Percentiles rank a stretch among this genome's conserved stretches.
phyloP scores from a whole-genome alignment of 2,113 vertebrate genomes.

The Colistium nudipinnis region DNA sequence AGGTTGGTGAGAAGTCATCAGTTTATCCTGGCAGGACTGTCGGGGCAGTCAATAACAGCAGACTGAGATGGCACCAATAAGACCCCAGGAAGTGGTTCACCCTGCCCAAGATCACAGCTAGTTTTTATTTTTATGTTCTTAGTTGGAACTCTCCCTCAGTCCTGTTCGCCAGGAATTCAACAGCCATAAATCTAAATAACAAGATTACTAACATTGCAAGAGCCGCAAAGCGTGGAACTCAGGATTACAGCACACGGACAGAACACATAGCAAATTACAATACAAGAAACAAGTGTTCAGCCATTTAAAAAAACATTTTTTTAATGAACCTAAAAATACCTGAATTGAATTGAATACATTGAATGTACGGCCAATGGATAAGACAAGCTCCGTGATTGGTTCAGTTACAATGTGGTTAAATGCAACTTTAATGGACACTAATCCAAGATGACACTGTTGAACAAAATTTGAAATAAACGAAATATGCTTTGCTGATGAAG shows the following conservation, averaged over 20 bases:
- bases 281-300: too few species aligned
- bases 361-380: too few species aligned
- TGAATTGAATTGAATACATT: too few species aligned
- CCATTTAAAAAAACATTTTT: too few species aligned
- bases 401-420: too few species aligned
- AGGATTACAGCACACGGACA: too few species aligned
- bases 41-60: slow-evolving; percentile 13
- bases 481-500: not conserved
- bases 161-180: not conserved
- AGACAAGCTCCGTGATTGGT: too few species aligned
- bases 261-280: too few species aligned
- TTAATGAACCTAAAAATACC: too few species aligned
- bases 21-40: slow-evolving; percentile 70
- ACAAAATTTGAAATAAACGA: not conserved
- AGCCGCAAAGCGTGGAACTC: not conserved
- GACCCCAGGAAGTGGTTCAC: slow-evolving; percentile 5
- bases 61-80: slow-evolving; percentile 40
- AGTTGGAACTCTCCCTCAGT: slow-evolving; percentile 4
- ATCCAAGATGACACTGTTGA: not conserved
- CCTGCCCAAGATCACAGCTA: not conserved
- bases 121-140: not conserved
- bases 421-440: not conserved
- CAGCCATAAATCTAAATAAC: not conserved
- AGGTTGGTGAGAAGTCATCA: slow-evolving; percentile 67
- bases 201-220: not conserved